phyloP scores from a whole-genome alignment of 2,888 invertebrate genomes.

The Phorcus lineatus region DNA sequence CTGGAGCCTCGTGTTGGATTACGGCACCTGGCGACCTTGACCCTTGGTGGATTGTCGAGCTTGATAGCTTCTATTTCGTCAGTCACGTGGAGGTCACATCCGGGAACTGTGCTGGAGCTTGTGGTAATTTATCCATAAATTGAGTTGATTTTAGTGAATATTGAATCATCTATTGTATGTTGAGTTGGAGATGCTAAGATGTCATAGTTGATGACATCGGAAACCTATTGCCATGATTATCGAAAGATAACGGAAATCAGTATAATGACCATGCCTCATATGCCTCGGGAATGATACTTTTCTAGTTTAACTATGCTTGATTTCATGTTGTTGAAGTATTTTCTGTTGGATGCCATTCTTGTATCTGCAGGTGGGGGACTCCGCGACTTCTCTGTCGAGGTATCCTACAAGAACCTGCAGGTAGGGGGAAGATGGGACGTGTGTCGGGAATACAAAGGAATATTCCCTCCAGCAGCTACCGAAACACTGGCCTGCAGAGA shows the following conservation, averaged over 20 bases:
- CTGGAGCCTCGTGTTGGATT: not conserved
- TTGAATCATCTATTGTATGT: too few species aligned
- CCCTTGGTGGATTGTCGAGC: not conserved
- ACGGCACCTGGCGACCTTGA: not conserved
- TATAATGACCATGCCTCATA: too few species aligned
- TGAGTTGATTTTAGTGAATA: too few species aligned
- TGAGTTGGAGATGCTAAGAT: too few species aligned
- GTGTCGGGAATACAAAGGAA: not conserved
- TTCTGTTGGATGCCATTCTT: too few species aligned
- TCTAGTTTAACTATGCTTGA: too few species aligned
- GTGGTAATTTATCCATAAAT: not conserved
- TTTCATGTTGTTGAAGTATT: too few species aligned
- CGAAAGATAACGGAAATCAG: too few species aligned
- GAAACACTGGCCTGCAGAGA: not conserved
- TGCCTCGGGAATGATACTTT: too few species aligned
- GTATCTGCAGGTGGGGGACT: not conserved
- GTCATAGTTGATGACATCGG: too few species aligned
- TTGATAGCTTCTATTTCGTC: not conserved
- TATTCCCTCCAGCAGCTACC: not conserved
- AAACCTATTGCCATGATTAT: too few species aligned
- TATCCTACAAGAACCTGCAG: not conserved
- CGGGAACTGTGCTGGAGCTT: not conserved
- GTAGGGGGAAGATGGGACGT: not conserved
- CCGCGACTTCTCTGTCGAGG: not conserved
- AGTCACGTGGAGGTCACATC: not conserved